A percentile compares a stretch with the other conserved stretches of the same genome.
Conservation (phyloP, 2,797 vertebrate genomes). For the Rhinoraja longicauda region DNA sequence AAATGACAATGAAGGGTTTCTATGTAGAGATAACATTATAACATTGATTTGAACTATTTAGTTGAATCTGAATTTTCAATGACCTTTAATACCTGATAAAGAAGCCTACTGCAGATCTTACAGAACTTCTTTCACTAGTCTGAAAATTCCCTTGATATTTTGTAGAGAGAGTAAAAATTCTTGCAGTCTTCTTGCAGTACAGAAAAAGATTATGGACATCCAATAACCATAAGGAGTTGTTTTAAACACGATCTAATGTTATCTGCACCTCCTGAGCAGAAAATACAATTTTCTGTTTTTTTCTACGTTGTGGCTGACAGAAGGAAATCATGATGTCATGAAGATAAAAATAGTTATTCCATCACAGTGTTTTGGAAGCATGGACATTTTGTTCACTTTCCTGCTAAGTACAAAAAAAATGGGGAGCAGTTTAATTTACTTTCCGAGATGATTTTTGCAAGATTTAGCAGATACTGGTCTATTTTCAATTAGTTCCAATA, state of each 20-base stretch:
- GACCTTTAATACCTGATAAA: not conserved
- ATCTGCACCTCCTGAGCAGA: not conserved
- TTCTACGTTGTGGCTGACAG: conserved; percentile 3
- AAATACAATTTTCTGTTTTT: not conserved
- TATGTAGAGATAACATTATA: not conserved
- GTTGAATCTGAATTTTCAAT: not conserved
- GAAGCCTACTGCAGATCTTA: conserved; percentile 12
- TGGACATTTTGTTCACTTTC: not conserved
- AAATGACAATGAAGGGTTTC: not conserved
- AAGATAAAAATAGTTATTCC: conserved; percentile 4
- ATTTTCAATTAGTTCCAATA: conserved; percentile 28
- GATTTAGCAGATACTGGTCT: not conserved
- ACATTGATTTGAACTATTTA: not conserved
- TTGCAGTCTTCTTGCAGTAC: not conserved
- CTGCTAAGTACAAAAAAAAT: conserved; percentile 3
- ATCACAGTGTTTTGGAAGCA: not conserved
- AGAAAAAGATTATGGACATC: conserved; percentile 4
- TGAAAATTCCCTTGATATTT: not conserved
- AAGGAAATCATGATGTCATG: not conserved
- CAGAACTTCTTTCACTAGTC: not conserved
- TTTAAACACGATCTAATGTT: conserved; percentile 25
- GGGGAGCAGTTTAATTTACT: not conserved
- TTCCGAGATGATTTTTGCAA: not conserved
- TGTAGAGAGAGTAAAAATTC: conserved; percentile 3
- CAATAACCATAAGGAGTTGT: not conserved